Conservation (phyloP, 2,888 invertebrate species). For the Lepidochitona cinerea region DNA sequence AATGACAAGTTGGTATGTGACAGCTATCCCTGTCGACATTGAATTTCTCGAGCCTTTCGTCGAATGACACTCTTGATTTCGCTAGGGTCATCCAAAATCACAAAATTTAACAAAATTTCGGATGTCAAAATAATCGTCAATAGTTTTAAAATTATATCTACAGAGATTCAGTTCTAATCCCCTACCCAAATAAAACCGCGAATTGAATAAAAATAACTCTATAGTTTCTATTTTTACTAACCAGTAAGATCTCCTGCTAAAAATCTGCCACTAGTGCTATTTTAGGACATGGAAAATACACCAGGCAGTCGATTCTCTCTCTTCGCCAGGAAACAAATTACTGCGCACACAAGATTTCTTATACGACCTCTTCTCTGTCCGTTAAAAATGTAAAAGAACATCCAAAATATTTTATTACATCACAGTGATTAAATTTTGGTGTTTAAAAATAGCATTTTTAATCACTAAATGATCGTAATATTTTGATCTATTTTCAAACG, state of each 20-base stretch:
- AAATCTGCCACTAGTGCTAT: constrained; percentile 56
- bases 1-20: too few species aligned
- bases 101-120: not conserved
- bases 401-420: too few species aligned
- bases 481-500: not conserved
- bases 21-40: too few species aligned
- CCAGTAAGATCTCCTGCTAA: constrained; percentile 61
- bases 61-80: not conserved
- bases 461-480: too few species aligned
- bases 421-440: too few species aligned
- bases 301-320: constrained; percentile 7
- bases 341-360: not conserved
- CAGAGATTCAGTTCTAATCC: constrained; percentile 27
- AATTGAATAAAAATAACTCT: constrained; percentile 54
- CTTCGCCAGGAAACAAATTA: not conserved
- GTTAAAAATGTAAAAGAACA: too few species aligned
- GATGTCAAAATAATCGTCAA: not conserved
- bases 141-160: not conserved
- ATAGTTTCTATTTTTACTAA: constrained; percentile 66
- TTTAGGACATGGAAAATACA: constrained; percentile 60
- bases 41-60: not conserved
- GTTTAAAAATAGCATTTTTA: too few species aligned
- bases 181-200: constrained; percentile 44
- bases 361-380: too few species aligned
- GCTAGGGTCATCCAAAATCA: not conserved